phyloP scores from a whole-genome alignment of 2,888 invertebrate species.

The Leptopilina syphax region DNA sequence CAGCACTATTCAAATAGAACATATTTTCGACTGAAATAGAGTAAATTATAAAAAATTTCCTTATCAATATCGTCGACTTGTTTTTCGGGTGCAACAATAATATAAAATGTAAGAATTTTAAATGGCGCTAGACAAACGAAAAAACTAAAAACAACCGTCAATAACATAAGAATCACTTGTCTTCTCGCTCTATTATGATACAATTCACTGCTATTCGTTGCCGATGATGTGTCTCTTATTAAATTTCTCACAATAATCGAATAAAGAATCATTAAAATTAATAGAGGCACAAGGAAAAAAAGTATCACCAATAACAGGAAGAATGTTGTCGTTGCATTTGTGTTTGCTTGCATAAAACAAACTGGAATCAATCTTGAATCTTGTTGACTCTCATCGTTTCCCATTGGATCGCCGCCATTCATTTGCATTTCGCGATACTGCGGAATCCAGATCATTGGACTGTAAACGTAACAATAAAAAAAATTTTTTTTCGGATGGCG shows the following conservation, averaged over 20 bases:
- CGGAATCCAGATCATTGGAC: slow-evolving; percentile 81
- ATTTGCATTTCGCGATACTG: slow-evolving; percentile 68
- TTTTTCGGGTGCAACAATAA: slow-evolving; percentile 87
- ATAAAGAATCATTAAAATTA: slow-evolving; percentile 89
- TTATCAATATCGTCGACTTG: slow-evolving; percentile 83
- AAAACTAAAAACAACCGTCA: slow-evolving; percentile 92
- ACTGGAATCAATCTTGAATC: slow-evolving; percentile 84
- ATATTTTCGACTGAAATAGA: slow-evolving; percentile 92
- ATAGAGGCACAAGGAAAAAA: slow-evolving; percentile 91
- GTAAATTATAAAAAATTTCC: slow-evolving; percentile 88
- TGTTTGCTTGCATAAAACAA: slow-evolving; percentile 88
- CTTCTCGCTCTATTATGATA: slow-evolving; percentile 85
- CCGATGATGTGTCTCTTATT: slow-evolving; percentile 91
- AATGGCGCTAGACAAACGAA: slow-evolving; percentile 94
- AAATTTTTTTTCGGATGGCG: slow-evolving; percentile 54
- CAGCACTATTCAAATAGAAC: slow-evolving; percentile 93
- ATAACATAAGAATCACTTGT: slow-evolving; percentile 92
- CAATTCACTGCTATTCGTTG: slow-evolving; percentile 85
- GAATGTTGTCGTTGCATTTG: slow-evolving; percentile 87
- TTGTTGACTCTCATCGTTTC: slow-evolving; percentile 81
- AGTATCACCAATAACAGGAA: slow-evolving; percentile 86
- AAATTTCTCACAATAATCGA: slow-evolving; percentile 91
- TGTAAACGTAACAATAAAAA: slow-evolving; percentile 78
- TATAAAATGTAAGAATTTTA: slow-evolving; percentile 91
- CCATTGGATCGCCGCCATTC: slow-evolving; percentile 79